A percentile compares a stretch with the other conserved stretches of the same genome.
Evolutionary conservation across 1,140 invertebrate species (phyloP).

Genomic region (Theocolax elegans): DNA sequence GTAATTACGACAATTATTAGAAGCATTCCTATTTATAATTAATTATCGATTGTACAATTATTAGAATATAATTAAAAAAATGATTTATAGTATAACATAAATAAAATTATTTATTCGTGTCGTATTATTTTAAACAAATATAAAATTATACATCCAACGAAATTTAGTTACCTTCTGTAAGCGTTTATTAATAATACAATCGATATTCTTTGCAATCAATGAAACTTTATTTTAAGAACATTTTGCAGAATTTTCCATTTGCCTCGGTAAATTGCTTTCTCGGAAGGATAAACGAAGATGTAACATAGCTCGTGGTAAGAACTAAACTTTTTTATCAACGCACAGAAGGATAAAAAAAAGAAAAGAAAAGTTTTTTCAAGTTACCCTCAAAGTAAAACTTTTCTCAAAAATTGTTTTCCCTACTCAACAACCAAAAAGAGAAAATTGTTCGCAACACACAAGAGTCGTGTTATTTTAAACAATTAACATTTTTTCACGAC

Average conservation of each 20-base stretch:
- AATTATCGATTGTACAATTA: too few species aligned
- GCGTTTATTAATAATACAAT: too few species aligned
- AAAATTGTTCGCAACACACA: background rate
- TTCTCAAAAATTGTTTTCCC: background rate
- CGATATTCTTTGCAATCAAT: background rate
- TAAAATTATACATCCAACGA: too few species aligned
- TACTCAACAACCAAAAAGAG: background rate
- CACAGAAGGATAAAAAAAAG: background rate
- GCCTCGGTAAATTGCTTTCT: background rate
- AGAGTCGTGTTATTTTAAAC: background rate
- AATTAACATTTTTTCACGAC: background rate
- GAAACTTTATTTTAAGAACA: background rate
- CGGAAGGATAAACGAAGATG: conserved; percentile 17
- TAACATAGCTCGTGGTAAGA: background rate
- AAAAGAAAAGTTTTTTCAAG: background rate
- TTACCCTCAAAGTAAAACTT: conserved; percentile 13
- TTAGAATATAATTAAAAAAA: too few species aligned
- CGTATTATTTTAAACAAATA: too few species aligned
- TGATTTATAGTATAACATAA: too few species aligned
- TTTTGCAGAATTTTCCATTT: conserved; percentile 1
- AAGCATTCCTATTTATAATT: too few species aligned
- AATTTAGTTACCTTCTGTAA: too few species aligned
- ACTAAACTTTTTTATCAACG: conserved; percentile 6
- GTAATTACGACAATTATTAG: too few species aligned
- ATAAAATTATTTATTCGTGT: too few species aligned